Evolutionary conservation across 2,797 vertebrate genomes (phyloP), one percentile per base, ranked within the genome.

Genomic region (Microhierax caerulescens): DNA sequence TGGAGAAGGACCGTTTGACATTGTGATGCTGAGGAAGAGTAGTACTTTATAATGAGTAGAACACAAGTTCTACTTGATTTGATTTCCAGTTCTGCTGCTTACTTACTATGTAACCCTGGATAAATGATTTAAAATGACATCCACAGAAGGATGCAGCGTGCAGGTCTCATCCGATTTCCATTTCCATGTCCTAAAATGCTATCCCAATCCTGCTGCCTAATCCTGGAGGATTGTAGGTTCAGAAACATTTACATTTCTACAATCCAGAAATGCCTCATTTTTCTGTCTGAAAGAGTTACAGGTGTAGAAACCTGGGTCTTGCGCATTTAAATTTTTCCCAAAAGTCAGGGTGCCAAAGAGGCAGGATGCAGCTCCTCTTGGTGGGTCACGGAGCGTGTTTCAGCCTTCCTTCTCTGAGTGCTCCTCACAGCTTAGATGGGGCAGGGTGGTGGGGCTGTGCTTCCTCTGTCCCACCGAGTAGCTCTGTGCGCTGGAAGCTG

Each of bases 341-440:
- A 21, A 88, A 60, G 22, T 24, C 11, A 5, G 5, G 4, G 2
- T 64, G 27, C 57, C 20, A 32, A 11, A 57, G 2, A 18, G 69
- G 25, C 54, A 78, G 48, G 63, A 51, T 59, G 7, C 45, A 80
- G 24, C 34, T 83, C 11, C 15, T 9, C 10, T 30, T n/a, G 36
- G 12, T 3, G 50, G 19, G 28, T 43, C 0, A 0, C 0, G 0
- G 41, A 65, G 25, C 1, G 0, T 10, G 32, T 25, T 16, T 63
- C 65, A 59, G 23, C 56, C 48, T 63, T 27, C 39, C 30, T 70
- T 11, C 24, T 36, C 57, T 4, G 27, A n/a, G 43, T 12, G 1
- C 23, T 48, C 21, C n/a, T 39, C 0, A 0, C n/a, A 47, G 77
- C 60, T 36, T 48, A 7, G 23, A 12, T 10, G 37, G 43, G 28